These are phyloP conservation scores for Drosophila bifasciata DNA, from an alignment of 1,140 invertebrate genomes.

Conservation along the genomic window DNA sequence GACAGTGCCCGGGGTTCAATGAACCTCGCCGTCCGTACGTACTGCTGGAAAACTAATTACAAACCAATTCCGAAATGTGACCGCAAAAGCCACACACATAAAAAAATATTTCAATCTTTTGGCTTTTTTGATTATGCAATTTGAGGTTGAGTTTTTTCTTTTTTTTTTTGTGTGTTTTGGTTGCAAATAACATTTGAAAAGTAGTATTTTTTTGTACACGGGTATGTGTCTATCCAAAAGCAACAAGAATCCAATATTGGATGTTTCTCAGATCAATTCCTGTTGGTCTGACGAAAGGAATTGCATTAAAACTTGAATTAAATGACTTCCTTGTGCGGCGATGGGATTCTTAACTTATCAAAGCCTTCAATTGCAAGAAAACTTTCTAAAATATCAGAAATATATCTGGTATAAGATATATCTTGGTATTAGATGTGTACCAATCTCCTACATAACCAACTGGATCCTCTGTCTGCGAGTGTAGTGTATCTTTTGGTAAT, in stretches of 20 bases:
- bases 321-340: neutral
- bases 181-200: too few species aligned
- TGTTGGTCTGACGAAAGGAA: too few species aligned
- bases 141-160: neutral
- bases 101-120: conserved; percentile 42
- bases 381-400: too few species aligned
- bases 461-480: neutral
- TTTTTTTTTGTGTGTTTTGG: too few species aligned
- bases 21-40: too few species aligned
- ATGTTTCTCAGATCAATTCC: too few species aligned
- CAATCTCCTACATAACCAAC: neutral
- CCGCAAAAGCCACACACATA: conserved; percentile 49
- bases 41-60: conserved; percentile 66
- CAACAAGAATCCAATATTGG: neutral
- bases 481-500: conserved; percentile 1
- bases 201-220: too few species aligned
- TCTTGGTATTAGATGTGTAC: neutral
- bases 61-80: conserved; percentile 33
- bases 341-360: too few species aligned
- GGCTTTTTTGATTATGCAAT: conserved; percentile 14
- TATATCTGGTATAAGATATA: too few species aligned
- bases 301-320: neutral
- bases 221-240: neutral
- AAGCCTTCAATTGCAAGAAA: too few species aligned
- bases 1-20: conserved; percentile 50